These are phyloP conservation scores for Tetrapedia diversipes DNA, from an alignment of 2,888 invertebrate species.

Conservation along the genomic window DNA sequence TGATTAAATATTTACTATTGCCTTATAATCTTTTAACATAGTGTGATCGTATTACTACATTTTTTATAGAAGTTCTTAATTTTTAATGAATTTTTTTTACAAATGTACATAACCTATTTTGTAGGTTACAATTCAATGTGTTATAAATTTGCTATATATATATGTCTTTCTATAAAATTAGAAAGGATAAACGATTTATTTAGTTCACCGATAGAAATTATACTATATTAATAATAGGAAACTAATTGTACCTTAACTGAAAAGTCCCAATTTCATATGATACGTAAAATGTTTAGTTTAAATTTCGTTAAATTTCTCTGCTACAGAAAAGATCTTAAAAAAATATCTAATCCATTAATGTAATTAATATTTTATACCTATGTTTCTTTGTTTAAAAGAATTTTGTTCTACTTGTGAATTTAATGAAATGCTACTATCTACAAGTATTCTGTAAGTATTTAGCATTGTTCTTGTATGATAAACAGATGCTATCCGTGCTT, in stretches of 20 bases:
- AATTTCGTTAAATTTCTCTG: neutral
- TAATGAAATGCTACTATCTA: slow-evolving; percentile 1
- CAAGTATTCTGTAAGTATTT: neutral
- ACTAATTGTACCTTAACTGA: neutral
- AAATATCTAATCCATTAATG: too few relatives aligned
- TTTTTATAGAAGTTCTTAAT: neutral
- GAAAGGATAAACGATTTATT: neutral
- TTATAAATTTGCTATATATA: too few relatives aligned
- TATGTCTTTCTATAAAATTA: neutral
- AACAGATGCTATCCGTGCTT: neutral
- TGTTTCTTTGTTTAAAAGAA: neutral
- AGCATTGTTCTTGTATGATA: too few relatives aligned
- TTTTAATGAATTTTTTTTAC: neutral
- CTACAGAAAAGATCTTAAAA: neutral
- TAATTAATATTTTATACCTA: too few relatives aligned
- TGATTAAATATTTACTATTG: neutral
- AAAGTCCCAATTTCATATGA: neutral
- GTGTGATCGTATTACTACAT: neutral
- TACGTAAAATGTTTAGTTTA: neutral
- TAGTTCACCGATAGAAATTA: neutral
- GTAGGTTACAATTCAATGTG: neutral
- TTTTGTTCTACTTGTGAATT: neutral
- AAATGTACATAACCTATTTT: slow-evolving; percentile 23
- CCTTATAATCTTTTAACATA: neutral
- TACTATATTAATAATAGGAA: neutral